Evolutionary conservation across 2,113 vertebrate genomes (phyloP), one percentile per base, ranked within the genome.

Genomic region (Siniperca chuatsi): DNA sequence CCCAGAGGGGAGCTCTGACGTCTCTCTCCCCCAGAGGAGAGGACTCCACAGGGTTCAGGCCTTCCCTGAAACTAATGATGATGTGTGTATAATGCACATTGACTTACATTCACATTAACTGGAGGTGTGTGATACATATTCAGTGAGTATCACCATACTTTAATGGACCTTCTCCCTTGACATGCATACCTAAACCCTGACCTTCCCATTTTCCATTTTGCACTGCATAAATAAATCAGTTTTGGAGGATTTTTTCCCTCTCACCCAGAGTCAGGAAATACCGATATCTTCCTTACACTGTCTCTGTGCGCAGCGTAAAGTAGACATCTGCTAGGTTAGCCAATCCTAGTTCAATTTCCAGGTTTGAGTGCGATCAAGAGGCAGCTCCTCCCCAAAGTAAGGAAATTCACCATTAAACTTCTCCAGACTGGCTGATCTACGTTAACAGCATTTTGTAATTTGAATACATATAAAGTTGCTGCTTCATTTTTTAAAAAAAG

Each of bases 11-110:
- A 67, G 20, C 42, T 25, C 67, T 55, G 65, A 84, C 29, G 10
- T 77, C 23, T 73, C 64, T 87, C 55, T 75, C 18, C 23, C 73
- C 58, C 18, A 55, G 40, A 88, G 29, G 75, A 73, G 70, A 76
- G 75, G 54, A 80, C 75, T 85, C 44, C 21, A 46, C 66, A 74
- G 69, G 75, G 60, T 75, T 82, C 75, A 71, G 61, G 76, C 78
- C 71, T 64, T 84, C 79, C 42, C 15, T 52, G 42, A 81, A 20
- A 79, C 68, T 52, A n/a, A 29, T 46, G 40, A 78, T 55, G 55
- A 42, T 79, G 11, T 87, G 75, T 76, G 58, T 78, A 46, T 61
- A 68, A 84, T 62, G 16, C 66, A n/a, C 57, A 48, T 2, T 46
- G 66, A 64, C 46, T 66, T 75, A 4, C 16, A 35, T 55, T 79